A percentile compares a stretch with the other conserved stretches of the same genome.
Evolutionary conservation across 2,888 invertebrate species (phyloP).

Genomic region (Eupelmus urozonus): DNA sequence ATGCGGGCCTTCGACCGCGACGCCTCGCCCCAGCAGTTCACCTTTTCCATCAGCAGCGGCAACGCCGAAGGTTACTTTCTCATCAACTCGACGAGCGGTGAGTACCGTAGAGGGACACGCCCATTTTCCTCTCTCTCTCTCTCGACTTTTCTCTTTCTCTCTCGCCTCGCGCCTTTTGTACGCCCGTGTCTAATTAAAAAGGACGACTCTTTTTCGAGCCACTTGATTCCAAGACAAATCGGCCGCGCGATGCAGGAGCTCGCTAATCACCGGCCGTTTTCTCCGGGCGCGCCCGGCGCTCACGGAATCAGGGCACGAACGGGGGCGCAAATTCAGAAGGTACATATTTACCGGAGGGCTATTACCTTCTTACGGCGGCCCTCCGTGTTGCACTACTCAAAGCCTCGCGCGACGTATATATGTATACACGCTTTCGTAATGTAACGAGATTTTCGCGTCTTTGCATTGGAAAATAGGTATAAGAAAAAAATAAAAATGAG

Average conservation of each 20-base stretch:
- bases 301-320: background rate
- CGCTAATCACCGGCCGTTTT: background rate
- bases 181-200: background rate
- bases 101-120: too few species aligned
- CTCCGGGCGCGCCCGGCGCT: background rate
- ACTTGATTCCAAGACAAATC: background rate
- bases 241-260: background rate
- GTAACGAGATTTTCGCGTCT: constrained; percentile 33
- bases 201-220: background rate
- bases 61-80: constrained; percentile 95
- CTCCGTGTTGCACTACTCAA: constrained; percentile 3
- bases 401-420: background rate
- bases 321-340: constrained; percentile 2
- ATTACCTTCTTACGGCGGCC: constrained; percentile 1
- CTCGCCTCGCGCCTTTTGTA: background rate
- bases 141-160: background rate
- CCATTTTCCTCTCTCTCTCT: background rate
- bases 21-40: constrained; percentile 82
- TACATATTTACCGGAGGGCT: constrained; percentile 35
- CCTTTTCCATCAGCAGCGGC: constrained; percentile 92
- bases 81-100: constrained; percentile 91
- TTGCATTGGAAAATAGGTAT: constrained; percentile 7
- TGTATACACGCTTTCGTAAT: constrained; percentile 1
- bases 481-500: background rate
- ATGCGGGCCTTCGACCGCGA: constrained; percentile 90